Evolutionary conservation across 64 coral and sea anemone genomes (phyloP), one percentile per base, ranked within the genome.

Genomic region (Anthopleura sola): DNA sequence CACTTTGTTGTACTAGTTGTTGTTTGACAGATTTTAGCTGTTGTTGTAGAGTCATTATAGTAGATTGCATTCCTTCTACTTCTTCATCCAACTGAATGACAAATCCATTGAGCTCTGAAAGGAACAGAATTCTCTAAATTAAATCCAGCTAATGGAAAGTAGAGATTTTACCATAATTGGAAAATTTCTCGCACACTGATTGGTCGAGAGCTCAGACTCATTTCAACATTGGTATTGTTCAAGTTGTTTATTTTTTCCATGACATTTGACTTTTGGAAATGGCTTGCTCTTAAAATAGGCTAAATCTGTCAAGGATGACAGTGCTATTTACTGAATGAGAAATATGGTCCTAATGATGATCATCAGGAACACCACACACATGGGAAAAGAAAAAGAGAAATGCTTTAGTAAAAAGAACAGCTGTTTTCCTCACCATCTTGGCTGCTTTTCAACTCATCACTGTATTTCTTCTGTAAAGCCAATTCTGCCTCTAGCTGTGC

Each of bases 11-110:
- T 75, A 77, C 60, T 17, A 95, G 68, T 92, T 88, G 90, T 68
- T 90, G 93, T 88, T 99, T 99, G 55, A 91, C 78, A 49, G 90
- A 84, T 92, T 90, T 99, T 24, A 99, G 57, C 86, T 99, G 97
- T 60, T 99, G 92, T 78, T 99, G 97, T 84, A 99, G 87, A 36
- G 97, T 92, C 86, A 99, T 88, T 56, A 99, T 99, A 18, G 97
- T 99, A 16, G 97, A 99, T 80, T 99, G 93, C 97, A 99, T 99
- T 36, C 97, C 97, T 85, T 99, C 97, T 18, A 99, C 97, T 89
- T 99, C 97, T 29, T 99, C 97, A 60, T 99, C 97, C 18, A 99
- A 80, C 40, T 99, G 97, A 58, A 99, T 99, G 28, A 99, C 97
- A 87, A 99, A 99, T 49, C 93, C 97, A 69, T 99, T 99, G 47